A percentile compares a stretch with the other conserved stretches of the same genome.
Evolutionary conservation across 2,797 vertebrate species (phyloP).

Genomic region (Pelodytes ibericus): DNA sequence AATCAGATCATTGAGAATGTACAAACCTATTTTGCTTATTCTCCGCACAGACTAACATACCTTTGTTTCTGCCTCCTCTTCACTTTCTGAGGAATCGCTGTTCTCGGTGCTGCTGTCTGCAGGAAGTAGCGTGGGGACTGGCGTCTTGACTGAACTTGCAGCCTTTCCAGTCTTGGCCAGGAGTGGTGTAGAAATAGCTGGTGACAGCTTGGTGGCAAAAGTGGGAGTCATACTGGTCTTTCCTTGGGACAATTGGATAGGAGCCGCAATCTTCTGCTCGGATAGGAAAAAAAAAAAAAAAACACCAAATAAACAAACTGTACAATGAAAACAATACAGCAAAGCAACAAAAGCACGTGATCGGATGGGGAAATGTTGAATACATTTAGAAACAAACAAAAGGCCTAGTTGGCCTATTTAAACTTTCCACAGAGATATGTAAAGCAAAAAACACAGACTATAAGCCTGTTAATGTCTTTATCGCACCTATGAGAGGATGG

Average conservation of each 20-base stretch:
- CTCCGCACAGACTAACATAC: background rate
- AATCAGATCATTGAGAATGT: no score
- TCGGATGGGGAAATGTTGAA: no score
- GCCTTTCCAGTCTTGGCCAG: background rate
- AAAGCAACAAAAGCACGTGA: no score
- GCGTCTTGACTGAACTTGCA: background rate
- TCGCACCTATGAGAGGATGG: no score
- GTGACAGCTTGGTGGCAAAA: background rate
- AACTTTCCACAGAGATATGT: no score
- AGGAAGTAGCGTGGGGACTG: background rate
- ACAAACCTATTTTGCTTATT: no score
- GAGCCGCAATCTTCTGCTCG: background rate
- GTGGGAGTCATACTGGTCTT: background rate
- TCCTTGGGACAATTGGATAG: background rate
- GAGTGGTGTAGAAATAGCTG: background rate
- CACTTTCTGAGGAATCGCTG: conserved; percentile 4
- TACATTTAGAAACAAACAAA: no score
- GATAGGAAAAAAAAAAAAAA: background rate
- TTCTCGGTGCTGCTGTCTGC: background rate
- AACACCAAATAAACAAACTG: background rate
- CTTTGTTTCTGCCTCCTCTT: background rate
- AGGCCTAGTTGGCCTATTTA: no score
- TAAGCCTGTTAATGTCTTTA: no score
- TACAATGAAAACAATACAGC: no score
- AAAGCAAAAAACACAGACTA: no score